Conservation (phyloP, 2,888 invertebrate genomes). For the Gortyna flavago region DNA sequence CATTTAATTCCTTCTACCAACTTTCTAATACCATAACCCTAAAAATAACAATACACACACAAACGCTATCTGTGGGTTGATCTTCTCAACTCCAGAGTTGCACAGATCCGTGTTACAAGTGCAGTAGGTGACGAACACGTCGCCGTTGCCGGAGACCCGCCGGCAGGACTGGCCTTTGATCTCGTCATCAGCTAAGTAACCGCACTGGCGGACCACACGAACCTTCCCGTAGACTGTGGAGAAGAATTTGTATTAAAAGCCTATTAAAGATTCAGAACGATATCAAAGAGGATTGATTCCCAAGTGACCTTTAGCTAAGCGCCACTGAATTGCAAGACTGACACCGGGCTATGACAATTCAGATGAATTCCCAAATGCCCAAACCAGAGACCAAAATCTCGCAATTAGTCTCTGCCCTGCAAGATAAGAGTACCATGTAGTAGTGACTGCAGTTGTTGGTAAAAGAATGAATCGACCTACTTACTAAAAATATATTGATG, state of each 20-base stretch:
- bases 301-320: too few species aligned
- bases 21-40: constrained; percentile 40
- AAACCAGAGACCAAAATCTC: too few species aligned
- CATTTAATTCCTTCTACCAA: constrained; percentile 26
- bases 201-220: constrained; percentile 95
- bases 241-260: constrained; percentile 13
- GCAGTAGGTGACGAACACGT: constrained; percentile 93
- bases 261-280: too few species aligned
- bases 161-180: constrained; percentile 90
- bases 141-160: constrained; percentile 93
- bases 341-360: too few species aligned
- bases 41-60: constrained; percentile 48
- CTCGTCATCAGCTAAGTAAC: constrained; percentile 92
- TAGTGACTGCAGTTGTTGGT: too few species aligned
- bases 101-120: constrained; percentile 94
- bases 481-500: too few species aligned
- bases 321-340: too few species aligned
- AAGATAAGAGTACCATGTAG: too few species aligned
- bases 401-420: too few species aligned
- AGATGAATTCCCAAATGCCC: too few species aligned
- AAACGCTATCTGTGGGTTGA: constrained; percentile 68
- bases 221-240: constrained; percentile 93
- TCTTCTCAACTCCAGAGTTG: constrained; percentile 86
- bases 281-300: too few species aligned
- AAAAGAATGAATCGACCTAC: too few species aligned